These are phyloP conservation scores for Umimayanthus kanabou DNA, from an alignment of 92 coral and sea anemone genomes.

Conservation along the genomic window DNA sequence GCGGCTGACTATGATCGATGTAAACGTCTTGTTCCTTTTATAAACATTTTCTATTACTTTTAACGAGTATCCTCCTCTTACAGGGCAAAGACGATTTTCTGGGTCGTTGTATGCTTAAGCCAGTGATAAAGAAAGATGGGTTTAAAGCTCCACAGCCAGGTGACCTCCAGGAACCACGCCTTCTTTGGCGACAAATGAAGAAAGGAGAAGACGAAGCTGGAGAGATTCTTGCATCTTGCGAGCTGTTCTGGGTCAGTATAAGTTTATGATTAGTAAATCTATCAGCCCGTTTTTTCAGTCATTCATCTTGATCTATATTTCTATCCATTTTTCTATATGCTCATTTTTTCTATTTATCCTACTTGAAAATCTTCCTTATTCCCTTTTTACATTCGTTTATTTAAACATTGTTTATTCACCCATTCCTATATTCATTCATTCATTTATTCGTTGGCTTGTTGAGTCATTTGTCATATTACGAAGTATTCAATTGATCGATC, in stretches of 20 bases:
- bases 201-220: slow-evolving; percentile 83
- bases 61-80: not conserved
- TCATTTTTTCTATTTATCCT: no score
- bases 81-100: slow-evolving; percentile 97
- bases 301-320: not conserved
- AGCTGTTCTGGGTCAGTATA: slow-evolving; percentile 84
- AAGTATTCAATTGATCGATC: no score
- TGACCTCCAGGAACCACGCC: slow-evolving; percentile 82
- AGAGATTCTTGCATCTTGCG: slow-evolving; percentile 86
- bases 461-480: not conserved
- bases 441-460: not conserved
- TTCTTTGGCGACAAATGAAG: slow-evolving; percentile 77
- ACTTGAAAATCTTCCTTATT: no score
- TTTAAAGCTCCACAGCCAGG: slow-evolving; percentile 81
- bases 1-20: not conserved
- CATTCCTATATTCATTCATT: not conserved
- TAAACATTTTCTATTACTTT: not conserved
- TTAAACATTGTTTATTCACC: not conserved
- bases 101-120: slow-evolving; percentile 84
- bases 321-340: no score
- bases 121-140: slow-evolving; percentile 80
- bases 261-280: not conserved
- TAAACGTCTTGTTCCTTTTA: not conserved
- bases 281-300: not conserved
- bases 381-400: no score